Evolutionary conservation across 2,797 vertebrate genomes (phyloP).

Genomic region (Pangasius krempfi): DNA sequence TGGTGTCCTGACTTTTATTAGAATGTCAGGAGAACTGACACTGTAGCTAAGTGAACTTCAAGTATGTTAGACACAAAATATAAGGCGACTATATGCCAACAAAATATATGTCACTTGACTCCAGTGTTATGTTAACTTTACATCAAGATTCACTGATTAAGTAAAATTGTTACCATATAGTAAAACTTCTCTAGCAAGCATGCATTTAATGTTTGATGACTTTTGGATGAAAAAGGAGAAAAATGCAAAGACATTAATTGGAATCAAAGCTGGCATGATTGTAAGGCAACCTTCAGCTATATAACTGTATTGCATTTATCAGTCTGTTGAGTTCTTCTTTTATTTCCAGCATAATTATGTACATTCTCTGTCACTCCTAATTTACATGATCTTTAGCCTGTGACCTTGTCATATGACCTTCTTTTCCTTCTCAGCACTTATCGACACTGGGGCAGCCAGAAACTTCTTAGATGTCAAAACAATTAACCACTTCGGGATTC

Average conservation of each 20-base stretch:
- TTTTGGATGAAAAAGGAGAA: slow-evolving; percentile 46
- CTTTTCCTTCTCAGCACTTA: neutral
- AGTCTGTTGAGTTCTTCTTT: neutral
- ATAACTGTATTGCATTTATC: neutral
- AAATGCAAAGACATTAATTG: slow-evolving; percentile 11
- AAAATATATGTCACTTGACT: neutral
- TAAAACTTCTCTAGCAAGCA: neutral
- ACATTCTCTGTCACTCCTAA: slow-evolving; percentile 2
- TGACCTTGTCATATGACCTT: slow-evolving; percentile 13
- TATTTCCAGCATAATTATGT: slow-evolving; percentile 13
- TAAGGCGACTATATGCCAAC: neutral
- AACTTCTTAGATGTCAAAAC: slow-evolving; percentile 17
- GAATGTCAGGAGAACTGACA: neutral
- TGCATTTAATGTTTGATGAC: slow-evolving; percentile 30
- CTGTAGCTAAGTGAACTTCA: neutral
- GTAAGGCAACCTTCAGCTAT: neutral
- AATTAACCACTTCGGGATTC: neutral
- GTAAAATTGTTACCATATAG: neutral
- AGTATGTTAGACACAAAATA: neutral
- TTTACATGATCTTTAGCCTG: neutral
- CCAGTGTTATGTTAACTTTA: neutral
- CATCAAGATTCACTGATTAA: neutral
- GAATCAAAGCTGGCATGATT: slow-evolving; percentile 14
- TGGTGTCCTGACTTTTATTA: neutral
- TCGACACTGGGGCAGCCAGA: neutral